These are phyloP conservation scores for Epizoanthus ramosus DNA, from an alignment of 92 coral and sea anemone genomes.

Conservation along the genomic window DNA sequence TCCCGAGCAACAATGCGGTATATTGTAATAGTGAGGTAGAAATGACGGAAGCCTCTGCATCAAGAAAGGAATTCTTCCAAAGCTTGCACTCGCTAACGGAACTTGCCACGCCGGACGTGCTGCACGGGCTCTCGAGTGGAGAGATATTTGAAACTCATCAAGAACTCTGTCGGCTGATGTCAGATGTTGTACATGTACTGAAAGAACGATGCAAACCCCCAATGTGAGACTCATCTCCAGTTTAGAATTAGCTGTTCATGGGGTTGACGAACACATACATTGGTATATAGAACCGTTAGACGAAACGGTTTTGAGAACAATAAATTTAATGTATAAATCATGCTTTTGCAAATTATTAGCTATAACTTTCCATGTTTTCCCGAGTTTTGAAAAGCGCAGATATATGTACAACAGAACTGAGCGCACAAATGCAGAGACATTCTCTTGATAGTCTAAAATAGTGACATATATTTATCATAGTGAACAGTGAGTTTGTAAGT, in stretches of 20 bases:
- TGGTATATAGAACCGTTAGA: too few relatives aligned
- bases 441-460: background rate
- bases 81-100: constrained; percentile 59
- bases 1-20: background rate
- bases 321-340: too few relatives aligned
- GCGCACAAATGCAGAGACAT: background rate
- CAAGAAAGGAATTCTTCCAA: constrained; percentile 45
- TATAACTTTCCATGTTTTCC: too few relatives aligned
- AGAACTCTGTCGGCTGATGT: constrained; percentile 65
- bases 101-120: constrained; percentile 66
- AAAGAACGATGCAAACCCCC: constrained; percentile 54
- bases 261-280: too few relatives aligned
- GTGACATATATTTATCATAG: background rate
- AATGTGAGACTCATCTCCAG: background rate
- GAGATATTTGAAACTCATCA: constrained; percentile 80
- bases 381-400: too few relatives aligned
- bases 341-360: too few relatives aligned
- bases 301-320: too few relatives aligned
- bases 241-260: too few relatives aligned
- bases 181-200: constrained; percentile 66
- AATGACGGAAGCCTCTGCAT: constrained; percentile 26
- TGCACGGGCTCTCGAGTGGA: constrained; percentile 66
- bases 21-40: background rate
- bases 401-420: too few relatives aligned
- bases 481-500: background rate